Evolutionary conservation across 2,888 invertebrate genomes (phyloP).

Genomic region (Hypsopygia costalis): DNA sequence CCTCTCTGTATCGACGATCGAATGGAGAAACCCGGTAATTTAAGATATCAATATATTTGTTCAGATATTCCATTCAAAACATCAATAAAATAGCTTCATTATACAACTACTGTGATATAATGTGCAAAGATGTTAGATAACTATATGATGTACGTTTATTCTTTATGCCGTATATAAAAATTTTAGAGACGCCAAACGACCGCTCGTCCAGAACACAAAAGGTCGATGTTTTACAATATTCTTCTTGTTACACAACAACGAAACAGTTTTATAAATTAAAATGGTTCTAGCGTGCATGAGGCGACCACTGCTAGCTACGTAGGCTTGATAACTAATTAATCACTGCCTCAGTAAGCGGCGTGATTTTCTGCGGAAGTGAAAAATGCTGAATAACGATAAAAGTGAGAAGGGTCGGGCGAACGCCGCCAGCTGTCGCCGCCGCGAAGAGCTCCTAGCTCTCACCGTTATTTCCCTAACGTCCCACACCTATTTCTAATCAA

Average conservation of each 20-base stretch:
- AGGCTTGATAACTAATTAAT: conserved; percentile 61
- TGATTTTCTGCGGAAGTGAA: conserved; percentile 63
- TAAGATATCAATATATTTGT: no score
- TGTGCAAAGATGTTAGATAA: no score
- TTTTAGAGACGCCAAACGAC: neutral
- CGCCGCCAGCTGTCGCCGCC: conserved; percentile 28
- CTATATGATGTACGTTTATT: no score
- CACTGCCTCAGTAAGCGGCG: conserved; percentile 49
- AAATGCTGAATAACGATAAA: conserved; percentile 67
- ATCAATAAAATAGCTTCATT: no score
- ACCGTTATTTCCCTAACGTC: conserved; percentile 18
- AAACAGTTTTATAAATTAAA: no score
- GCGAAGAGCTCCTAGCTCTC: conserved; percentile 20
- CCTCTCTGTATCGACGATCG: no score
- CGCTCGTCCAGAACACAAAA: neutral
- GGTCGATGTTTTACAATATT: conserved; percentile 6
- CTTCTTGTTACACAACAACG: conserved; percentile 4
- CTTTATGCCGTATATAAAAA: no score
- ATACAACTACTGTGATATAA: no score
- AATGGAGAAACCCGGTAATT: no score
- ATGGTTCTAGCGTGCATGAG: conserved; percentile 22
- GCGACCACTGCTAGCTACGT: conserved; percentile 5
- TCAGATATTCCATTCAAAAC: no score
- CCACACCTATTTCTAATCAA: conserved; percentile 5
- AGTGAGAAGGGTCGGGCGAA: conserved; percentile 49